phyloP scores from a whole-genome alignment of 2,797 vertebrate species.

The Gallinago solitaria region DNA sequence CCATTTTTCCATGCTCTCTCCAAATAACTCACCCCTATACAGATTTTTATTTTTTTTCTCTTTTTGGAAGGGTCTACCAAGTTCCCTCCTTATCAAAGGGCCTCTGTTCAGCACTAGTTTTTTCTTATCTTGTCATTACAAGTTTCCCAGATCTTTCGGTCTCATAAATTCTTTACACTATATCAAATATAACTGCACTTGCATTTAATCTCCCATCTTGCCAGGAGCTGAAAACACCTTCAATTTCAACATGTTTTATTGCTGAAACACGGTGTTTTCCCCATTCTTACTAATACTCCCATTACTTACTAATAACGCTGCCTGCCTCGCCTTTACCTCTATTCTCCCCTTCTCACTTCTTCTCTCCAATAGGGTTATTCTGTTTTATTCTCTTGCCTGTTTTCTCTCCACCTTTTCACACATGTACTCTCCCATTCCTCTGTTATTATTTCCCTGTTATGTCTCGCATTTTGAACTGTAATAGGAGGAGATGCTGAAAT shows the following conservation, averaged over 20 bases:
- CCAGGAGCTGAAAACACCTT: neutral
- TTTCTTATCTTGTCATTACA: neutral
- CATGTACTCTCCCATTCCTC: neutral
- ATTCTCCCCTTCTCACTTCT: neutral
- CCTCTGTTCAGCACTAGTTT: neutral
- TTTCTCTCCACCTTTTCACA: neutral
- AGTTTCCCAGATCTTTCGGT: neutral
- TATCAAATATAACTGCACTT: neutral
- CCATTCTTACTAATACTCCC: neutral
- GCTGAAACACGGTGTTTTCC: neutral
- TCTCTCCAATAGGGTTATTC: neutral
- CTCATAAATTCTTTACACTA: neutral
- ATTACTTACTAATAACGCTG: neutral
- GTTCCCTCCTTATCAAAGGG: neutral
- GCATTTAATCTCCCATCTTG: neutral
- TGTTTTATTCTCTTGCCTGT: neutral
- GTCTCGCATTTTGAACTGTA: neutral
- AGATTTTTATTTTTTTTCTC: neutral
- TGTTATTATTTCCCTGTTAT: slow-evolving; percentile 2
- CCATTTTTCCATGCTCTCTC: neutral
- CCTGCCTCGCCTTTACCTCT: neutral
- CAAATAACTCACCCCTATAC: neutral
- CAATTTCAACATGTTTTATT: neutral
- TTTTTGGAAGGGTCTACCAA: neutral
- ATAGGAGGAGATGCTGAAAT: neutral